phyloP scores from a whole-genome alignment of 2,888 invertebrate genomes.

The Taphrorychus bicolor region DNA sequence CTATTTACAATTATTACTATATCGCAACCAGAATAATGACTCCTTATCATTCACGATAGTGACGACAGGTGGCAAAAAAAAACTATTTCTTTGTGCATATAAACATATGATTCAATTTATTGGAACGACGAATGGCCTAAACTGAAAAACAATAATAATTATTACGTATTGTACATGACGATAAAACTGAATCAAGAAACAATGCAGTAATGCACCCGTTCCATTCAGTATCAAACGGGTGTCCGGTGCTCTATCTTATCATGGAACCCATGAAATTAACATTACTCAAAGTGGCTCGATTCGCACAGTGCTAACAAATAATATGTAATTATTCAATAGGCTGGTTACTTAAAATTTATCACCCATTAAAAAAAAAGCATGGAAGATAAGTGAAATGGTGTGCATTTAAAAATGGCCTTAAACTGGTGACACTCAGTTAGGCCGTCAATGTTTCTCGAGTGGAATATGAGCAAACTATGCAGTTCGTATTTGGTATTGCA shows the following conservation, averaged over 20 bases:
- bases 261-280: not conserved
- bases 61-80: no score
- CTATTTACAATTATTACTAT: no score
- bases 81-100: no score
- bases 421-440: not conserved
- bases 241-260: not conserved
- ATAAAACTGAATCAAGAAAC: no score
- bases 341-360: not conserved
- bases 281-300: not conserved
- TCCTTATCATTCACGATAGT: no score
- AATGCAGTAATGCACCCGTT: no score
- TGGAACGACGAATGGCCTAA: no score
- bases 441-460: not conserved
- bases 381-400: not conserved
- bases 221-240: no score
- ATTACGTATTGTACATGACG: no score
- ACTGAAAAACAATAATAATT: no score
- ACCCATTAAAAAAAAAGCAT: not conserved
- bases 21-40: no score
- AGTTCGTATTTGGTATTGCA: not conserved
- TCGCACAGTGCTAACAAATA: not conserved
- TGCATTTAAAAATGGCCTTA: not conserved
- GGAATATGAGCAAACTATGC: conserved; percentile 2
- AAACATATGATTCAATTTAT: no score
- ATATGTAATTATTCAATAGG: not conserved